phyloP scores from a whole-genome alignment of 1,140 invertebrate species.

The Laupala kohalensis region DNA sequence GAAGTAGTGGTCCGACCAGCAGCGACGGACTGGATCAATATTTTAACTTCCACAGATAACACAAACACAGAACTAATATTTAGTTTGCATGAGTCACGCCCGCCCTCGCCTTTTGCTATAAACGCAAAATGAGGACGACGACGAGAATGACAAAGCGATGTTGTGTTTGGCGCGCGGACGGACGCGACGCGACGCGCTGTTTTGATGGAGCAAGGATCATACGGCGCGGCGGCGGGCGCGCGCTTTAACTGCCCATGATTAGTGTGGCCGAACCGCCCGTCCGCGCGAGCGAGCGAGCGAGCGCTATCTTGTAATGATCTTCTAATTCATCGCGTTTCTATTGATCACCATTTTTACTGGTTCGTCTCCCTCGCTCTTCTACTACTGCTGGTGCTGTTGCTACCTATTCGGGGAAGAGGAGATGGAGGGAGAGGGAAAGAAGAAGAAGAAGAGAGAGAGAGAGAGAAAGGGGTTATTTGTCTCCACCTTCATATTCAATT shows the following conservation, averaged over 20 bases:
- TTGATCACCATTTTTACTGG: neutral
- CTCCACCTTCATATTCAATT: neutral
- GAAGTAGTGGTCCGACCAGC: neutral
- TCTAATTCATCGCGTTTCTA: neutral
- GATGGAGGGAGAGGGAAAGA: no score
- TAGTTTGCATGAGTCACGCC: conserved; percentile 17
- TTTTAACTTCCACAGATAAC: conserved; percentile 17
- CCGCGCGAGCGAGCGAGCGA: no score
- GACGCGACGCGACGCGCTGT: no score
- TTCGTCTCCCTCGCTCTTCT: neutral
- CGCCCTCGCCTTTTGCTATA: conserved; percentile 5
- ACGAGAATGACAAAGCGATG: neutral
- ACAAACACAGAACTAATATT: conserved; percentile 18
- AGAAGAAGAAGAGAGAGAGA: no score
- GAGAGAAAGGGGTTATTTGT: no score
- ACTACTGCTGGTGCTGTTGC: neutral
- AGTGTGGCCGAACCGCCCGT: no score
- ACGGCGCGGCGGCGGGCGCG: no score
- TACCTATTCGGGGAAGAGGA: no score
- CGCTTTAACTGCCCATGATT: neutral
- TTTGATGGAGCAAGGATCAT: neutral
- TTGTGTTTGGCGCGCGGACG: neutral
- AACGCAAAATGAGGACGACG: neutral
- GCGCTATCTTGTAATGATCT: neutral
- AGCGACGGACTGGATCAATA: conserved; percentile 14